Conservation (phyloP, 2,113 vertebrate species). For the Amphiprion ocellaris region DNA sequence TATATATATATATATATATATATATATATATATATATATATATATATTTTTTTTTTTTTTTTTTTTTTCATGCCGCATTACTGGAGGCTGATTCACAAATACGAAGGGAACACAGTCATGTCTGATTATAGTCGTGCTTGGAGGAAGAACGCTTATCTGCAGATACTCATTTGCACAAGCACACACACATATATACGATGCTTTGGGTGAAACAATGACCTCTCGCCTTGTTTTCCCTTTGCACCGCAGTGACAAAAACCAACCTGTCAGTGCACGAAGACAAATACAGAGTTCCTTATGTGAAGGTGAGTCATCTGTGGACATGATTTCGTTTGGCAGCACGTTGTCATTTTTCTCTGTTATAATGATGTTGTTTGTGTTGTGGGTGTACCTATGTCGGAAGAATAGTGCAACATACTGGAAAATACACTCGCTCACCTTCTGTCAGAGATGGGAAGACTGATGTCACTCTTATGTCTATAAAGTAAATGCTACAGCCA, state of each 20-base stretch:
- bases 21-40: not conserved
- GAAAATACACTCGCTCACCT: not conserved
- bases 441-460: not conserved
- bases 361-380: constrained; percentile 1
- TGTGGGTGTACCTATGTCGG: not conserved
- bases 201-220: constrained; percentile 43
- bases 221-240: constrained; percentile 37
- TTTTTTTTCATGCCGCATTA: not conserved
- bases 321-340: constrained; percentile 12
- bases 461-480: not conserved
- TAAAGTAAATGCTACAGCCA: not conserved
- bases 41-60: no score
- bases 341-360: not conserved
- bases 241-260: constrained; percentile 91
- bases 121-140: constrained; percentile 25
- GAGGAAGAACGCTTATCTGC: constrained; percentile 4
- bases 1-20: not conserved
- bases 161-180: constrained; percentile 26
- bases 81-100: constrained; percentile 37
- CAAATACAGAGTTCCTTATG: constrained; percentile 95
- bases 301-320: constrained; percentile 88
- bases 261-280: constrained; percentile 96
- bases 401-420: not conserved
- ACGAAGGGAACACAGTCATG: constrained; percentile 22
- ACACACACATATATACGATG: not conserved